Evolutionary conservation across 2,797 vertebrate species (phyloP), one percentile per base, ranked within the genome.

Genomic region (Mastacembelus armatus): DNA sequence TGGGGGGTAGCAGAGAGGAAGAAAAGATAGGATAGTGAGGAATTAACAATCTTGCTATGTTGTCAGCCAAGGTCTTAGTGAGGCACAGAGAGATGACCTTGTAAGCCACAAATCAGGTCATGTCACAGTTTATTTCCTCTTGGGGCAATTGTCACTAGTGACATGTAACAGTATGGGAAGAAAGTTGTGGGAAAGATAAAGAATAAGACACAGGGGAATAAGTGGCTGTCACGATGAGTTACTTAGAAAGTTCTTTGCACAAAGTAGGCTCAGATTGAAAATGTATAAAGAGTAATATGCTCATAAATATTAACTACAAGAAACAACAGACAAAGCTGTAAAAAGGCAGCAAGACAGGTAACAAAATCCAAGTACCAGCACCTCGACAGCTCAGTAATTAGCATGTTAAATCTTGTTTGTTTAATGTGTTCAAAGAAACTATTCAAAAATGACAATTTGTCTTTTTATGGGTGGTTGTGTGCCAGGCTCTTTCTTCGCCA

Each of bases 71-170:
- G 58, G 47, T 80, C 73, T 77, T 63, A 6, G 52, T 35, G 43
- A 43, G 66, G 70, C 62, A 76, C 55, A 78, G 58, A 72, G 51
- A 48, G 48, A 52, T 58, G 61, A 78, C 83, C 60, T 77, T 78
- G 70, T 68, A 58, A 71, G 52, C 38, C 58, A 80, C 70, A 63
- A 64, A 80, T 65, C 73, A 48, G 32, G 66, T 76, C 67, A 44
- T 64, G 78, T 81, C 76, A 64, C 61, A 56, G 35, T 40, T 3
- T 22, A 61, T 81, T 80, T 78, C 63, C 71, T 73, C 43, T 42
- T 5, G 22, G 30, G 66, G 51, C 9, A 39, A 43, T 56, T 64
- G 68, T 50, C 55, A 2, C 63, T 51, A 43, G 52, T 77, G 81
- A 87, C 73, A 76, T 19, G 51, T 69, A 71, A 81, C 55, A 16